A percentile compares a stretch with the other conserved stretches of the same genome.
Evolutionary conservation across 2,888 invertebrate genomes (phyloP).

Genomic region (Nematopogon swammerdamellus): DNA sequence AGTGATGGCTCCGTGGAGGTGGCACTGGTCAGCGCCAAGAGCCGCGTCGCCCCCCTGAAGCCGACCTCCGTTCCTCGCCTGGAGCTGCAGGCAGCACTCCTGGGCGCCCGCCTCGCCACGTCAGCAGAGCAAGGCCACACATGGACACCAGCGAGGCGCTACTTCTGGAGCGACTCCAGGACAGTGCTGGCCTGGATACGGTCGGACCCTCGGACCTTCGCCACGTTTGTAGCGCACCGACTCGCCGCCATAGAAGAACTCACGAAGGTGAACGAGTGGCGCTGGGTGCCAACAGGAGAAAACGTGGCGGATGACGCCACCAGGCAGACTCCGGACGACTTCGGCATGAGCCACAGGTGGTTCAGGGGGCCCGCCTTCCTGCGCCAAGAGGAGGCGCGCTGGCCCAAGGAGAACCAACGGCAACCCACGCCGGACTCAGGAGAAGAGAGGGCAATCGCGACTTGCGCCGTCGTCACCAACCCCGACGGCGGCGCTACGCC

Average conservation of each 20-base stretch:
- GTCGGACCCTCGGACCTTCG: slow-evolving; percentile 7
- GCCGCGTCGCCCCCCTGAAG: slow-evolving; percentile 9
- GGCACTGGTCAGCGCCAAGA: slow-evolving; percentile 9
- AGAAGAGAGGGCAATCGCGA: background rate
- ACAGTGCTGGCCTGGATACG: slow-evolving; percentile 13
- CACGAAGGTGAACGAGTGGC: slow-evolving; percentile 7
- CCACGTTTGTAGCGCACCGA: slow-evolving; percentile 11
- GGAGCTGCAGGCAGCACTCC: slow-evolving; percentile 10
- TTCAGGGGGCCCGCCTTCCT: slow-evolving; percentile 9
- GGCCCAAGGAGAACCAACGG: slow-evolving; percentile 4
- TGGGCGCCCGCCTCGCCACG: slow-evolving; percentile 4
- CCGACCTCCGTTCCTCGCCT: slow-evolving; percentile 8
- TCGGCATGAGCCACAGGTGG: slow-evolving; percentile 2
- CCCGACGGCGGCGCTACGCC: background rate
- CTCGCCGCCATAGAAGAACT: slow-evolving; percentile 11
- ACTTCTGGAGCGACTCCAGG: slow-evolving; percentile 12
- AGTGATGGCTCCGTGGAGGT: slow-evolving; percentile 9
- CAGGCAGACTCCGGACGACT: background rate
- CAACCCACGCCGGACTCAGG: background rate
- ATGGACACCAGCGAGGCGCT: background rate
- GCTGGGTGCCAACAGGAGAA: slow-evolving; percentile 5
- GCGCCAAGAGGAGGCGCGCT: background rate
- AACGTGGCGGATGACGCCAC: slow-evolving; percentile 10
- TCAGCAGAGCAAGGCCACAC: too few relatives aligned
- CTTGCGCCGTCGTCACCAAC: too few relatives aligned